Percentiles rank a stretch among this genome's conserved stretches.
phyloP scores from a whole-genome alignment of 1,140 invertebrate genomes.

The Laupala kohalensis region DNA sequence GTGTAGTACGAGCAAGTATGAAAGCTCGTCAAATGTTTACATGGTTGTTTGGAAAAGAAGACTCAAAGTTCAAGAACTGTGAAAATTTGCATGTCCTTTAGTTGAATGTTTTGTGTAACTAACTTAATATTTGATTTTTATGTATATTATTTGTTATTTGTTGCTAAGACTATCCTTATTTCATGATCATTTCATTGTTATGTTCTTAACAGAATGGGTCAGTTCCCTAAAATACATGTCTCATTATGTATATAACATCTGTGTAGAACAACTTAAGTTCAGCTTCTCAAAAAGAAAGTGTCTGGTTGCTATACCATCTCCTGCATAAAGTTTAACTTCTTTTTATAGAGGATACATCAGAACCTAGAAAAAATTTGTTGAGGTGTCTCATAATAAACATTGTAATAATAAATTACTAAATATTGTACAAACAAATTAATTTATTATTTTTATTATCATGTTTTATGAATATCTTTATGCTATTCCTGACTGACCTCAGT shows the following conservation, averaged over 20 bases:
- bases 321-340: neutral
- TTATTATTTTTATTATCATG: neutral
- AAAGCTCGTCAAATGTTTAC: conserved; percentile 79
- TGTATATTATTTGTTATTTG: neutral
- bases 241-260: too few species aligned
- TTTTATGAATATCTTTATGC: neutral
- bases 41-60: conserved; percentile 78
- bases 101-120: conserved; percentile 18
- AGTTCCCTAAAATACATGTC: too few species aligned
- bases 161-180: neutral
- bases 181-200: too few species aligned
- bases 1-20: conserved; percentile 69
- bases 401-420: neutral
- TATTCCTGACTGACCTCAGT: too few species aligned
- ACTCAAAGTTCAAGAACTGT: conserved; percentile 81
- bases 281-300: neutral
- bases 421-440: neutral
- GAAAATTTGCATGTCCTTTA: conserved; percentile 75
- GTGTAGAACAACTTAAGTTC: neutral
- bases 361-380: neutral
- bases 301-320: neutral
- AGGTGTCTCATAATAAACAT: neutral
- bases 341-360: neutral
- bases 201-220: too few species aligned
- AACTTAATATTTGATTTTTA: neutral